Conservation (phyloP, 2,797 vertebrate genomes). For the Rallus crepitans region DNA sequence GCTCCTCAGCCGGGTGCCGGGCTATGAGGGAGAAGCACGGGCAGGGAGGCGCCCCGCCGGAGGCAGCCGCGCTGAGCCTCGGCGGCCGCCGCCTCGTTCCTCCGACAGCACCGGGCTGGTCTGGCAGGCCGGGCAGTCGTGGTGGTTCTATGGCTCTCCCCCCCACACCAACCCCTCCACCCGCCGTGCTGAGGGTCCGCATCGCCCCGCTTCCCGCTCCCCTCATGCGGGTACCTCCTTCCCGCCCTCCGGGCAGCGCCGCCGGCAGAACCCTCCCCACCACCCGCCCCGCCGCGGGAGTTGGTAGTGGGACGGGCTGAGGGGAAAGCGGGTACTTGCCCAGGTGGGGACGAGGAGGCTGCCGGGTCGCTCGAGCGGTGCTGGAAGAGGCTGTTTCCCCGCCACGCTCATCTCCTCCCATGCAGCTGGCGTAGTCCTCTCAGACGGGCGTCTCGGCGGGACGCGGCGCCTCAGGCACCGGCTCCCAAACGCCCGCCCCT, state of each 20-base stretch:
- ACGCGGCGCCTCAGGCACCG: slow-evolving; percentile 9
- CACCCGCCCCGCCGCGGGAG: background rate
- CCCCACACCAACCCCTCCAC: too few relatives aligned
- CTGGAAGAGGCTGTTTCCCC: slow-evolving; percentile 82
- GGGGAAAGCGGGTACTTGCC: slow-evolving; percentile 79
- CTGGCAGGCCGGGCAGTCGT: background rate
- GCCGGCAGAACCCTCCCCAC: background rate
- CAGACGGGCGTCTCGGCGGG: slow-evolving; percentile 18
- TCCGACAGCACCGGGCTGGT: background rate
- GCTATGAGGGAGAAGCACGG: background rate
- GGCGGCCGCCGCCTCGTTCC: background rate
- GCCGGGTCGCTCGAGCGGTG: slow-evolving; percentile 85
- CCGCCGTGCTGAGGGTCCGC: background rate
- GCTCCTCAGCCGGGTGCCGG: background rate
- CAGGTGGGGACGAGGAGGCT: slow-evolving; percentile 86
- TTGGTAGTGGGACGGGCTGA: background rate
- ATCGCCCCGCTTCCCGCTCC: background rate
- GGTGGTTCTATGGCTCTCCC: background rate
- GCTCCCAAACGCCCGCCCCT: background rate
- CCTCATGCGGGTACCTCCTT: background rate
- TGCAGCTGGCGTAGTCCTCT: slow-evolving; percentile 75
- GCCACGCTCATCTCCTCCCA: slow-evolving; percentile 92
- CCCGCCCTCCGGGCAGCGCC: background rate
- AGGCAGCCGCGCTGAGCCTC: background rate
- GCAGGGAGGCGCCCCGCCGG: background rate